Evolutionary conservation across 2,113 vertebrate species (phyloP).

Genomic region (Daboia siamensis): DNA sequence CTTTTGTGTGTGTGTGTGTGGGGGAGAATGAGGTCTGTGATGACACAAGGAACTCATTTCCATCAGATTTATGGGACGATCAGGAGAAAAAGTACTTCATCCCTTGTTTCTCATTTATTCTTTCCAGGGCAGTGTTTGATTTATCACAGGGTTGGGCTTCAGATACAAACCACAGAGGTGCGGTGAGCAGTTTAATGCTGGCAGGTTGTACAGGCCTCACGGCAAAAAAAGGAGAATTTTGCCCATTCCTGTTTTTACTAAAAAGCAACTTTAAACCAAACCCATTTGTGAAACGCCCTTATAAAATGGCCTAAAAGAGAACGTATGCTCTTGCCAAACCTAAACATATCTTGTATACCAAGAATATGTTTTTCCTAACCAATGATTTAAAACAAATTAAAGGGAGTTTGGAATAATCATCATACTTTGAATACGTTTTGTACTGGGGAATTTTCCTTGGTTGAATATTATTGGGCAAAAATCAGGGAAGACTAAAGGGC

Average conservation of each 20-base stretch:
- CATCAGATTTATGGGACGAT: neutral
- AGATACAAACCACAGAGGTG: slow-evolving; percentile 1
- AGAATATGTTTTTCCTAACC: neutral
- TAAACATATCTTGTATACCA: neutral
- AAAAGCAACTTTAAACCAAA: neutral
- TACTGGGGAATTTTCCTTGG: neutral
- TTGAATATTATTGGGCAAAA: neutral
- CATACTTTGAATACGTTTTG: neutral
- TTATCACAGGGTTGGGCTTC: neutral
- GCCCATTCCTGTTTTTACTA: neutral
- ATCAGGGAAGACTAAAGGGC: neutral
- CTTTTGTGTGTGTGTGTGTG: neutral
- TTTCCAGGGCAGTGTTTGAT: neutral
- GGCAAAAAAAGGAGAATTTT: neutral
- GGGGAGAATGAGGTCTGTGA: neutral
- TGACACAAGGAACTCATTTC: neutral
- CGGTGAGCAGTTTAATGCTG: neutral
- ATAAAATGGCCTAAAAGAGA: neutral
- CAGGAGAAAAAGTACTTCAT: neutral
- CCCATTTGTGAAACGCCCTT: neutral
- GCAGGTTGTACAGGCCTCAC: neutral
- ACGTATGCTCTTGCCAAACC: neutral
- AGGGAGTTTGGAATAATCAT: neutral
- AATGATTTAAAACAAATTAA: neutral
- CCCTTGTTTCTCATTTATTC: neutral